phyloP scores from a whole-genome alignment of 35 echinoderm and acorn worm genomes.

The Diadema setosum region DNA sequence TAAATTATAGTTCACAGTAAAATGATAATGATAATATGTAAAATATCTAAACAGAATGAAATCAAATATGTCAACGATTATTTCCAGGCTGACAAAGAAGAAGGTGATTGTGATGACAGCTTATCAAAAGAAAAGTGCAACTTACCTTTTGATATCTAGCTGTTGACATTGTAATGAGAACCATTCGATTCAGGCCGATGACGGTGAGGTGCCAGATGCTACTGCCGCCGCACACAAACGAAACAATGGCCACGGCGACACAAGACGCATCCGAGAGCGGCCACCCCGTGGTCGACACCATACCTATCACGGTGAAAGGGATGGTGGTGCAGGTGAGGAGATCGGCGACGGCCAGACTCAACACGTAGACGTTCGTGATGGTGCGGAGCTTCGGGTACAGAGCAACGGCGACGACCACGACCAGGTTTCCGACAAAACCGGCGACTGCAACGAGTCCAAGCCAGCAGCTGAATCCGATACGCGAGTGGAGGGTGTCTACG shows the following conservation, averaged over 20 bases:
- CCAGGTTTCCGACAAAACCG: constrained; percentile 24
- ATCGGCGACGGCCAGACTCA: constrained; percentile 85
- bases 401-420: constrained; percentile 33
- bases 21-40: not conserved
- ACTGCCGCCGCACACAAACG: too few relatives aligned
- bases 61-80: not conserved
- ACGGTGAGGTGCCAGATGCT: too few relatives aligned
- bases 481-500: too few relatives aligned
- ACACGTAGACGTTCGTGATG: constrained; percentile 84
- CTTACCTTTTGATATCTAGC: too few relatives aligned
- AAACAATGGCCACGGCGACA: too few relatives aligned
- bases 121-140: not conserved
- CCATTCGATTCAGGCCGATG: too few relatives aligned
- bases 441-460: not conserved
- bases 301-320: too few relatives aligned
- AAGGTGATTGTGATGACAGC: too few relatives aligned
- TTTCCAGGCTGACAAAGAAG: not conserved
- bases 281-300: too few relatives aligned
- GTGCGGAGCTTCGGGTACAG: constrained; percentile 76
- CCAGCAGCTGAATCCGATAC: too few relatives aligned
- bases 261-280: too few relatives aligned
- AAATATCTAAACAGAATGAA: not conserved
- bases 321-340: constrained; percentile 64
- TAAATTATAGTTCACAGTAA: not conserved
- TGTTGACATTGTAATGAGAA: too few relatives aligned